Evolutionary conservation across 2,888 invertebrate genomes (phyloP).

Genomic region (Teinopalpus imperialis): DNA sequence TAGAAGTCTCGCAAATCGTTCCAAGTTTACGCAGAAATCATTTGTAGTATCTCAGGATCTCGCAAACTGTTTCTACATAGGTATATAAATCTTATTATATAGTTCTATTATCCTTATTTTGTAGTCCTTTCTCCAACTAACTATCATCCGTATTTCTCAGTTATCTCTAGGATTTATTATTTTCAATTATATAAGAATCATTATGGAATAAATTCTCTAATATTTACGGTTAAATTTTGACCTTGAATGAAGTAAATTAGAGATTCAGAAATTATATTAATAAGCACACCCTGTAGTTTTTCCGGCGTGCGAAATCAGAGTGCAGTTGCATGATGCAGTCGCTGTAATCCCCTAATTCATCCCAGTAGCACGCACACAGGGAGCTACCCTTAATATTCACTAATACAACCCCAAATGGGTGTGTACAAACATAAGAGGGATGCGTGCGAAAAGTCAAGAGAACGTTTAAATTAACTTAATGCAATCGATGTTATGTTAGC

Average conservation of each 20-base stretch:
- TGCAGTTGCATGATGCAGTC: constrained; percentile 78
- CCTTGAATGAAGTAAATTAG: no score
- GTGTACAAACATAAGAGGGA: constrained; percentile 58
- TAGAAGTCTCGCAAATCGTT: constrained; percentile 5
- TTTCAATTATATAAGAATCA: no score
- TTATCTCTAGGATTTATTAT: no score
- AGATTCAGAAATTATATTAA: no score
- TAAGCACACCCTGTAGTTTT: constrained; percentile 55
- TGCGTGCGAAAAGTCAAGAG: constrained; percentile 80
- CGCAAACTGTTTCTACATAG: no score
- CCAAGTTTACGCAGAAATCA: constrained; percentile 9
- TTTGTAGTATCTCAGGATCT: no score
- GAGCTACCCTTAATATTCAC: constrained; percentile 58
- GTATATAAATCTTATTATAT: no score
- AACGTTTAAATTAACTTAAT: constrained; percentile 56
- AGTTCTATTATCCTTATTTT: no score
- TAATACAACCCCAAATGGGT: constrained; percentile 65
- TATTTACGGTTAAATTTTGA: no score
- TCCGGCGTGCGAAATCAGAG: constrained; percentile 75
- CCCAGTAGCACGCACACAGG: constrained; percentile 50
- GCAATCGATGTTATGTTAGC: constrained; percentile 26
- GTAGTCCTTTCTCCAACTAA: no score
- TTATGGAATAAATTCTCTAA: no score
- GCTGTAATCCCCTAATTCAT: constrained; percentile 79
- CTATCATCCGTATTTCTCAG: no score